Evolutionary conservation across 2,113 vertebrate species (phyloP).

Genomic region (Phalacrocorax pelagicus): DNA sequence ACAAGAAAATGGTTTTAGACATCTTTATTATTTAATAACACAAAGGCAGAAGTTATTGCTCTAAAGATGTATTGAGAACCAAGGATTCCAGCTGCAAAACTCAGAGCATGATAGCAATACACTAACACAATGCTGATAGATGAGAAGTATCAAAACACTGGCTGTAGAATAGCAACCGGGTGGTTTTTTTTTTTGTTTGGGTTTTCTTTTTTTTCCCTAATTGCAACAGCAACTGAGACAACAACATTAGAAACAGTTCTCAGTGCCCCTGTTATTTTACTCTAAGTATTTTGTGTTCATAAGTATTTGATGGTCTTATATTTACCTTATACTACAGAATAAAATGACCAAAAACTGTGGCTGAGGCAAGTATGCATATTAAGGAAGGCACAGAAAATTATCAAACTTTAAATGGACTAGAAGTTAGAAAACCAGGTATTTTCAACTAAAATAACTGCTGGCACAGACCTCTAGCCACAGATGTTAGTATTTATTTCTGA

Average conservation of each 20-base stretch:
- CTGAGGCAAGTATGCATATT: background rate
- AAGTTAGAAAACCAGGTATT: background rate
- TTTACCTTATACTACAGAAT: background rate
- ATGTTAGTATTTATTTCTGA: background rate
- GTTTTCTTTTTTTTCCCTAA: background rate
- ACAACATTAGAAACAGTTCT: background rate
- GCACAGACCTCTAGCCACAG: background rate
- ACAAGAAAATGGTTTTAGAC: constrained; percentile 48
- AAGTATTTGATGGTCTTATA: background rate
- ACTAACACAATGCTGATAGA: background rate
- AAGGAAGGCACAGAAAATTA: background rate
- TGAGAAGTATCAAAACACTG: background rate
- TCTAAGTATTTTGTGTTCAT: rapidly evolving
- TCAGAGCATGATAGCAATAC: background rate
- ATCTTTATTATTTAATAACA: constrained; percentile 63
- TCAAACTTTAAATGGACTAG: background rate
- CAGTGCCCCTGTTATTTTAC: background rate
- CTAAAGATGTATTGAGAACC: background rate
- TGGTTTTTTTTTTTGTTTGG: background rate
- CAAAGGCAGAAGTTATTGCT: constrained; percentile 16
- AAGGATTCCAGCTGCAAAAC: constrained; percentile 5
- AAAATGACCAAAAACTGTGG: background rate
- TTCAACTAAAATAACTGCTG: background rate
- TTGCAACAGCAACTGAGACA: background rate
- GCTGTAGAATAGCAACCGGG: background rate